Evolutionary conservation across 2,888 invertebrate genomes (phyloP).

Genomic region (Pyrrhia umbra): DNA sequence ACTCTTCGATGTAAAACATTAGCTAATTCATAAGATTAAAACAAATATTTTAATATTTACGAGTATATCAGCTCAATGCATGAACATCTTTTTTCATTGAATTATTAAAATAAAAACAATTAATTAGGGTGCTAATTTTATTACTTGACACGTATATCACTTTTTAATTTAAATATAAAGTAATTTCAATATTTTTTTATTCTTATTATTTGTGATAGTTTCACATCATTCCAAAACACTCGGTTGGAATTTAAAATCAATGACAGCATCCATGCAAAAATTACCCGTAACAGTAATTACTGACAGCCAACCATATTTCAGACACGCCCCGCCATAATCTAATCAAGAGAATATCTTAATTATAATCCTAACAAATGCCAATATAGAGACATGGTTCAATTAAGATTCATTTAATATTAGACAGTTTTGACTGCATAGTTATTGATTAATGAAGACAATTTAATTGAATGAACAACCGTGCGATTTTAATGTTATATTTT

Average conservation of each 20-base stretch:
- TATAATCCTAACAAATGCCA: slow-evolving; percentile 45
- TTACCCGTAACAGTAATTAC: slow-evolving; percentile 1
- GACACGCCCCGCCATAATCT: slow-evolving; percentile 29
- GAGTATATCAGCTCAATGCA: too few relatives aligned
- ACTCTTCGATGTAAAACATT: too few relatives aligned
- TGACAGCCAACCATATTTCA: slow-evolving; percentile 9
- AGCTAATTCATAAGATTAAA: too few relatives aligned
- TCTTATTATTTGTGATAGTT: too few relatives aligned
- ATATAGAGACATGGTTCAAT: slow-evolving; percentile 44
- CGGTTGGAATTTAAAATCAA: not conserved
- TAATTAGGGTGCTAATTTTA: too few relatives aligned
- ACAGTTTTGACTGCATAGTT: slow-evolving; percentile 12
- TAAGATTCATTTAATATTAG: slow-evolving; percentile 20
- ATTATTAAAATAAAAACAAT: too few relatives aligned
- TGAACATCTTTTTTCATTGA: too few relatives aligned
- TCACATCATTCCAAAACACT: not conserved
- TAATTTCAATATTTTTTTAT: too few relatives aligned
- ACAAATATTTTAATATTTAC: too few relatives aligned
- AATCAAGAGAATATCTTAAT: slow-evolving; percentile 32
- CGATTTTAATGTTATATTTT: slow-evolving; percentile 28
- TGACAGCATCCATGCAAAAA: not conserved
- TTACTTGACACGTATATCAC: too few relatives aligned
- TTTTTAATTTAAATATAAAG: too few relatives aligned
- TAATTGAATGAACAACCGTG: slow-evolving; percentile 41
- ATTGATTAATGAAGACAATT: slow-evolving; percentile 58